phyloP scores from a whole-genome alignment of 2,797 vertebrate species.

The Artibeus lituratus region DNA sequence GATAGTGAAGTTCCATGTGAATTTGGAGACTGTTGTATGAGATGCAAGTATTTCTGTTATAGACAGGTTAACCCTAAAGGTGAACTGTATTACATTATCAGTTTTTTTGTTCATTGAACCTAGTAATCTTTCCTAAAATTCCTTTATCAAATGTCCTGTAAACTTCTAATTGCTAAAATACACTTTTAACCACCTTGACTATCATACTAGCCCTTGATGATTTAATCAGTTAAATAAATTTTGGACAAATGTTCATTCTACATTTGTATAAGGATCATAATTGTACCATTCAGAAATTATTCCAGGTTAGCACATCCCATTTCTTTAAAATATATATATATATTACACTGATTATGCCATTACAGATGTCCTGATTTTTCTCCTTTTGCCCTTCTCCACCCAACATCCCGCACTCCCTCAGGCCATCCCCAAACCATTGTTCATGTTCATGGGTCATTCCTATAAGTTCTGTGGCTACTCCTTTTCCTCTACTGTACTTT shows the following conservation, averaged over 20 bases:
- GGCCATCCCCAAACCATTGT: too few species aligned
- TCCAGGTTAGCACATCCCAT: not conserved
- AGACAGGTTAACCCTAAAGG: not conserved
- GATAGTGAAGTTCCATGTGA: not conserved
- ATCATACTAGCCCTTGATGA: not conserved
- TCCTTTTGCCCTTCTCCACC: too few species aligned
- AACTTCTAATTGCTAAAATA: not conserved
- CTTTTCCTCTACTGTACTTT: too few species aligned
- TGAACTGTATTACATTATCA: not conserved
- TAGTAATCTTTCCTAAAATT: not conserved
- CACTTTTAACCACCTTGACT: not conserved
- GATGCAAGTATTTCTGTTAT: not conserved
- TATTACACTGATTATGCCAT: too few species aligned
- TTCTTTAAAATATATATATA: too few species aligned
- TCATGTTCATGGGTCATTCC: too few species aligned
- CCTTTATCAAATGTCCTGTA: not conserved
- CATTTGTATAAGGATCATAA: not conserved
- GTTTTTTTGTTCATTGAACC: not conserved
- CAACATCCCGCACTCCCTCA: too few species aligned
- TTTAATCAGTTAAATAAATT: conserved; percentile 24
- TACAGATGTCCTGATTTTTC: too few species aligned
- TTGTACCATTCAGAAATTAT: not conserved
- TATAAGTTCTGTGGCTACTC: too few species aligned
- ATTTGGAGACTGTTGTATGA: not conserved
- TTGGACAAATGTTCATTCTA: not conserved